Conservation (phyloP, 2,888 invertebrate species). For the Lasioglossum pauxillum region DNA sequence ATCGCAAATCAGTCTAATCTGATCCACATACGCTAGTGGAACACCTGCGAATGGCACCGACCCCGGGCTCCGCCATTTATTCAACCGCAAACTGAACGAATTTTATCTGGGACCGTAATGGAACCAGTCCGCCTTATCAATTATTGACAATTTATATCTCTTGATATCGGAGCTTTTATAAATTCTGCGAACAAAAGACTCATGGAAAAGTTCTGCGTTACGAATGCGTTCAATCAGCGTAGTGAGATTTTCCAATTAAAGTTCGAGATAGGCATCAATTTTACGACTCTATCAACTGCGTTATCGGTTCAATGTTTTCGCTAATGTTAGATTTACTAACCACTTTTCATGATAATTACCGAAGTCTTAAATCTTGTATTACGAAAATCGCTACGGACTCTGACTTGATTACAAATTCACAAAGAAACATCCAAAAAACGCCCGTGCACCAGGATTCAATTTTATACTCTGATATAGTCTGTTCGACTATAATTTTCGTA, state of each 20-base stretch:
- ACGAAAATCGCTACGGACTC: background rate
- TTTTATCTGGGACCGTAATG: conserved; percentile 31
- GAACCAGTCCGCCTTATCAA: conserved; percentile 32
- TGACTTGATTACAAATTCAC: background rate
- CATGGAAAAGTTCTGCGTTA: background rate
- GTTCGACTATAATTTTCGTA: background rate
- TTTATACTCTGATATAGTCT: background rate
- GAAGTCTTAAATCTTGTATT: background rate
- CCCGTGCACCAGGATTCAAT: background rate
- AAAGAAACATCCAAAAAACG: background rate
- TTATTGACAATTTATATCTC: conserved; percentile 26
- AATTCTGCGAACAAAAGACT: too few species aligned
- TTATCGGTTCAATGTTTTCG: background rate
- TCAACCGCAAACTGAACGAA: background rate
- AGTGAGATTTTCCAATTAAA: background rate
- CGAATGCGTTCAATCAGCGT: background rate
- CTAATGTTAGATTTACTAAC: background rate
- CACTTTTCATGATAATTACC: background rate
- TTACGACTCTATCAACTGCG: background rate
- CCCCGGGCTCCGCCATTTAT: background rate
- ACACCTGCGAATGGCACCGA: conserved; percentile 17
- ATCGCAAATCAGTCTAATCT: conserved; percentile 37
- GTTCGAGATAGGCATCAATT: background rate
- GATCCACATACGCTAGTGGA: conserved; percentile 28
- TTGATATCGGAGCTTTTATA: background rate